Base-by-base conservation (phyloP, 2,888 invertebrate species). In the Nesidiocoris tenuis region DNA sequence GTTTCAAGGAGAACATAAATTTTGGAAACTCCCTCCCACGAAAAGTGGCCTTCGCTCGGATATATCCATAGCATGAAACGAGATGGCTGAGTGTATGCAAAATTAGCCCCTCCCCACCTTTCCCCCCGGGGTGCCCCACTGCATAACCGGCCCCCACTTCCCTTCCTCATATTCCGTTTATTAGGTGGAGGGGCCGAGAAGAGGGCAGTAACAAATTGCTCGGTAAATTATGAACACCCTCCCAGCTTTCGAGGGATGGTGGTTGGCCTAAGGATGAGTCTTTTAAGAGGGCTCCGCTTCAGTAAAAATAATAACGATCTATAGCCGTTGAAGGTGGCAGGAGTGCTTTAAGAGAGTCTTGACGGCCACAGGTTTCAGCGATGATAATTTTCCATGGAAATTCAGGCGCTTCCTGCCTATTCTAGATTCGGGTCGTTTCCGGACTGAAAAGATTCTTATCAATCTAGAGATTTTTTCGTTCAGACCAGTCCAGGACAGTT, bases 141-240 rank as follows among this genome's bases (percentile, higher is more conserved):
- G 67, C 67, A 68, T 56, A 68, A 19, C 24, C 22, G 19, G 17
- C 54, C 66, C 55, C 55, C 66, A 54, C 19, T 66, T n/a, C n/a
- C 3, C 39, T 39, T 39, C 39, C 12, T 39, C 39, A 39, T 39
- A 39, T 23, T 21, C 59, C 59, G 70, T 56, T 70, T 70, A 70
- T 70, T 70, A 70, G 59, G 39, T 12, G 5, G 3, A 39, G 5
- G 5, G 39, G 39, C 5, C 5, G 39, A 7, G 39, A 3, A 12
- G 12, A 12, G 3, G 12, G 39, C 39, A 59, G 70, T 70, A 59
- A 70, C 70, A 70, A 70, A 70, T 70, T 70, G 70, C 59, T 59
- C 70, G 24, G 70, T 70, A 70, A 70, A 70, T 70, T 70, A 70
- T 70, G 70, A 70, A 70, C 57, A 59, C 54, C 55, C 22, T 57